A percentile compares a stretch with the other conserved stretches of the same genome.
These are phyloP conservation scores for Alouatta palliata DNA, from an alignment of 2,113 vertebrate genomes.

Conservation along the genomic window DNA sequence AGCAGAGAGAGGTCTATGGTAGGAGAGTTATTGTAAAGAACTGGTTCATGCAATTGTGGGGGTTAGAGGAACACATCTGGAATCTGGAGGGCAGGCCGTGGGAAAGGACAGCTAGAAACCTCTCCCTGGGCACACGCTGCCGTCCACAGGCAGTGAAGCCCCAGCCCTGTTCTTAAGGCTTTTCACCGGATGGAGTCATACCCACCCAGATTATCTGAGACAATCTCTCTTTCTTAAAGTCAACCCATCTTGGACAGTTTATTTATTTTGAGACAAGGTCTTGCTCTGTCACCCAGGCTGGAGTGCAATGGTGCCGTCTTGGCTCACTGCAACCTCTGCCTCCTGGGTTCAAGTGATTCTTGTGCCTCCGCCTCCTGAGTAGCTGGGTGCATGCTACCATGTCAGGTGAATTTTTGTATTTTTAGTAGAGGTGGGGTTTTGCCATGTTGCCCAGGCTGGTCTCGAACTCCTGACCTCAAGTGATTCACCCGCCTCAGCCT, in stretches of 20 bases:
- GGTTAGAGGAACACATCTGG: background rate
- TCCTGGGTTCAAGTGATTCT: too few relatives aligned
- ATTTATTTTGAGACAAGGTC: background rate
- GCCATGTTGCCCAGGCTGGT: background rate
- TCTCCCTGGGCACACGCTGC: too few relatives aligned
- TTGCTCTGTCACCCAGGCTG: background rate
- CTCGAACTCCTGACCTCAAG: background rate
- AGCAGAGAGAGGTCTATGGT: background rate
- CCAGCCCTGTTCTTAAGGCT: background rate
- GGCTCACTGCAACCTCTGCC: background rate
- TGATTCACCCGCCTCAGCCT: background rate
- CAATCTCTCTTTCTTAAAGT: background rate
- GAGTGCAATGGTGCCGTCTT: background rate
- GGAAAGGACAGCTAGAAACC: background rate
- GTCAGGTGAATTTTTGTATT: background rate
- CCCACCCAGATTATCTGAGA: background rate
- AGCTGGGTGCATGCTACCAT: background rate
- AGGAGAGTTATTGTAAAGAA: too few relatives aligned
- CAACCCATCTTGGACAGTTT: background rate
- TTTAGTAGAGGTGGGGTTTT: background rate
- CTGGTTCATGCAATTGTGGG: background rate
- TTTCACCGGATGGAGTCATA: background rate
- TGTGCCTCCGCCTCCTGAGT: too few relatives aligned
- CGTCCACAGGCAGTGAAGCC: background rate
- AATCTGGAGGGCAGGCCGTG: background rate